Evolutionary conservation across 2,797 vertebrate species (phyloP), one percentile per base, ranked within the genome.

Genomic region (Callimico goeldii): DNA sequence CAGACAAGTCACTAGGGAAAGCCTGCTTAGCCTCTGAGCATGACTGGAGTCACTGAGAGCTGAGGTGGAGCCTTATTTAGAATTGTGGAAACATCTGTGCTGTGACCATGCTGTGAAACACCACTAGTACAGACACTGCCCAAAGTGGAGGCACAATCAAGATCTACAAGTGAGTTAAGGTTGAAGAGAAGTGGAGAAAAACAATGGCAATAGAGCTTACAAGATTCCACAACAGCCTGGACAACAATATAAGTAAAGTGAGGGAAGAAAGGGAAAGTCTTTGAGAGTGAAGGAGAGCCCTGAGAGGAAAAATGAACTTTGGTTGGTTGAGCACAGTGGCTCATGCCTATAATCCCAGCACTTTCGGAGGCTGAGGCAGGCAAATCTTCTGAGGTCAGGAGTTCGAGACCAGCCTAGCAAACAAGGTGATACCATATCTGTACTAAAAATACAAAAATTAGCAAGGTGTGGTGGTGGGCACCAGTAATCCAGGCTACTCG

Each of bases 391-490:
- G 15, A 67, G 33, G 61, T 67, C 15, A 67, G 61, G 61, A 67
- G 61, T 67, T 19, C 1, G 15, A 67, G 61, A 19, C 1, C 61
- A 67, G 15, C 61, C 61, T 67, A 33, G 61, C 33, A 33, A 67
- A n/a, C 33, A 67, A 3, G 33, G 33, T n/a, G 33, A 67, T n/a
- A 67, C 15, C 15, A 14, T 15, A n/a, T 67, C 61, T n/a, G 14
- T n/a, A n/a, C 15, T 67, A 67, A 67, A 67, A 67, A n/a, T 19
- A 67, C 15, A 67, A 67, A n/a, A 67, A n/a, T 67, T 8, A 67
- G 15, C 15, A 33, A 67, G 61, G 15, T 0, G 0, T 67, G 33
- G 33, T 67, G 61, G 61, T 0, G 15, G 61, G 33, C 0, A 0
- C 61, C 61, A n/a, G 15, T 67, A 67, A 67, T 67, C 61, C 61